Conservation (phyloP, 2,797 vertebrate genomes). For the Acrossocheilus wenchowensis region DNA sequence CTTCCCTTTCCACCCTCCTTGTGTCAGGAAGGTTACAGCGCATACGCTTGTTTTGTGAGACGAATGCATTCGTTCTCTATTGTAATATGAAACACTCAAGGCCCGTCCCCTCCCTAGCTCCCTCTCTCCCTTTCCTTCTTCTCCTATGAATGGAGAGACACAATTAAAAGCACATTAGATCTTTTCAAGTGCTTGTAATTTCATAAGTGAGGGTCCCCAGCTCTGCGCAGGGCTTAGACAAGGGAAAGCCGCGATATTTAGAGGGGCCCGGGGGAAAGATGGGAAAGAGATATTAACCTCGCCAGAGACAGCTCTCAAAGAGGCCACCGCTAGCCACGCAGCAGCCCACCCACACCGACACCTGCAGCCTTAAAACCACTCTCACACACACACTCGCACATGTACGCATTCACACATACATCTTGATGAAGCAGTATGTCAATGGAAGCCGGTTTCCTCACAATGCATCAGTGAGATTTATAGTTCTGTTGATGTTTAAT, state of each 20-base stretch:
- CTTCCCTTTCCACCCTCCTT: constrained; percentile 65
- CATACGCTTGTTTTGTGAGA: constrained; percentile 69
- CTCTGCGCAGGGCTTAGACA: constrained; percentile 36
- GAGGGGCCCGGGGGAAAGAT: constrained; percentile 81
- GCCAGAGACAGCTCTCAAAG: constrained; percentile 73
- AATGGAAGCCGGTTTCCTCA: constrained; percentile 9
- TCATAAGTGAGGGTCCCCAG: constrained; percentile 78
- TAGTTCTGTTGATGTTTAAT: constrained; percentile 18
- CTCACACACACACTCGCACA: constrained; percentile 30
- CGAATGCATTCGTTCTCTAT: constrained; percentile 69
- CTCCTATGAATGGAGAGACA: constrained; percentile 76
- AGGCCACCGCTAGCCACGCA: constrained; percentile 70
- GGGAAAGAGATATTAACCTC: constrained; percentile 85
- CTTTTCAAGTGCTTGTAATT: constrained; percentile 85
- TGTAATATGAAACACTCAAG: constrained; percentile 81
- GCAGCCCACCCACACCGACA: constrained; percentile 71
- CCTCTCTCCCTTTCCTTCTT: constrained; percentile 72
- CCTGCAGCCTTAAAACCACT: constrained; percentile 62
- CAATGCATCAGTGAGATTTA: constrained; percentile 40
- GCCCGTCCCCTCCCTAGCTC: constrained; percentile 54
- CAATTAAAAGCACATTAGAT: constrained; percentile 88
- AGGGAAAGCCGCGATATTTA: constrained; percentile 73
- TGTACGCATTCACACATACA: neutral
- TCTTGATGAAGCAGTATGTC: neutral
- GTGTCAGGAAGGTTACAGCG: constrained; percentile 74